Evolutionary conservation across 1,140 invertebrate genomes (phyloP).

Genomic region (Diabrotica undecimpunctata): DNA sequence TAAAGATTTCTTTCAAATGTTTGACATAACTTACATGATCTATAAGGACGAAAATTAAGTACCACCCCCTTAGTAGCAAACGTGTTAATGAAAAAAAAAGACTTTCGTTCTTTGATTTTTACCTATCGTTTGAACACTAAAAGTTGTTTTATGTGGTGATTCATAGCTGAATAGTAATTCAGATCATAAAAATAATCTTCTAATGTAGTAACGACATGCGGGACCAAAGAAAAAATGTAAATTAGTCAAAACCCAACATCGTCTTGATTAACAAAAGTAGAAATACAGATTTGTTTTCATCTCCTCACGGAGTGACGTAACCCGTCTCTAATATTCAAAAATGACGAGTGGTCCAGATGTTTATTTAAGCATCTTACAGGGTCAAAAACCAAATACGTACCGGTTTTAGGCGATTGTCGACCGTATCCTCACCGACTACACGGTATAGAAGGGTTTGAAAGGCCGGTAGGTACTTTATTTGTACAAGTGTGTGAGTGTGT

Average conservation of each 20-base stretch:
- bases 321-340: conserved; percentile 13
- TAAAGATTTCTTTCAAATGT: too few species aligned
- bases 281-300: conserved; percentile 19
- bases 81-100: too few species aligned
- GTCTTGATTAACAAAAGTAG: conserved; percentile 9
- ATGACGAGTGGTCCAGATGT: conserved; percentile 20
- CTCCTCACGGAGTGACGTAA: conserved; percentile 15
- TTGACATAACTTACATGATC: too few species aligned
- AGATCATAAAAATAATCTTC: too few species aligned
- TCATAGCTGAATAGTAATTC: too few species aligned
- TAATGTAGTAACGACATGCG: too few species aligned
- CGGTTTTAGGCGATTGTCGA: conserved; percentile 7
- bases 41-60: too few species aligned
- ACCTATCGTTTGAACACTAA: too few species aligned
- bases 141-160: too few species aligned
- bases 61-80: too few species aligned
- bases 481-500: conserved; percentile 19
- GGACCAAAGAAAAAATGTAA: not conserved
- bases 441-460: not conserved
- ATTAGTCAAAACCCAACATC: conserved; percentile 7
- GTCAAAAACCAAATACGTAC: conserved; percentile 14
- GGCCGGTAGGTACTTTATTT: conserved; percentile 10
- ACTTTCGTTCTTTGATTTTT: too few species aligned
- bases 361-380: conserved; percentile 19
- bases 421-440: not conserved